Base-by-base conservation (phyloP, 2,888 invertebrate genomes). In the Eubasilissa splendida region DNA sequence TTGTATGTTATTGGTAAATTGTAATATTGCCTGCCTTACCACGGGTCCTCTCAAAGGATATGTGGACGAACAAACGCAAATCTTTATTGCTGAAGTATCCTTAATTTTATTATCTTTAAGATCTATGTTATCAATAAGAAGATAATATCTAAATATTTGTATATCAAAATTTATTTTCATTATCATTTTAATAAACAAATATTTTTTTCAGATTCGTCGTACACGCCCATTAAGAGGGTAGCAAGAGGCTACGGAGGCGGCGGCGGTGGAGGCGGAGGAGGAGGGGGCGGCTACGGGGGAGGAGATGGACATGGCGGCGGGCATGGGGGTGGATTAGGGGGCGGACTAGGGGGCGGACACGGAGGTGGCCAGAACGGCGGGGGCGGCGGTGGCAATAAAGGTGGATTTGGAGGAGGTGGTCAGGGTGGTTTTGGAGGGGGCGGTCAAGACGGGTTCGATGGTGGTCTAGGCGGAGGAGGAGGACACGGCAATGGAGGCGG, bases 191-290 rank as follows among this genome's bases (percentile, higher is more conserved):
- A 22, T 22, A 22, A 22, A 22, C 22, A 22, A 22, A 22, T 22
- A 22, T 22, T 42, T 42, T 52, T 76, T 76, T 66, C 76, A 76
- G 76, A 66, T 54, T n/a, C 33, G 9, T 42, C 50, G n/a, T 76
- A 80, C 52, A 88, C 0, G 87, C 88, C 83, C 88, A 89, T 31
- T 87, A 88, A 52, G 89, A 90, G 79, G 10, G 74, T 88, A 83
- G 90, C 90, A 76, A 89, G 89, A 79, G 90, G 89, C 59, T 85
- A 84, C 73, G 85, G 86, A 7, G 85, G 86, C 84, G 84, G 84
- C 54, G 84, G 83, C 60, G 83, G 77, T 58, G 77, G n/a, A 82
- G 42, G 42, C 7, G 42, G 42, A 42, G 42, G 82, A 9, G 84
- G 78, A 1, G 73, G 88, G 82, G 90, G 90, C 74, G 89, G 89